Base-by-base conservation (phyloP, 2,797 vertebrate genomes). In the Hippocampus kuda region DNA sequence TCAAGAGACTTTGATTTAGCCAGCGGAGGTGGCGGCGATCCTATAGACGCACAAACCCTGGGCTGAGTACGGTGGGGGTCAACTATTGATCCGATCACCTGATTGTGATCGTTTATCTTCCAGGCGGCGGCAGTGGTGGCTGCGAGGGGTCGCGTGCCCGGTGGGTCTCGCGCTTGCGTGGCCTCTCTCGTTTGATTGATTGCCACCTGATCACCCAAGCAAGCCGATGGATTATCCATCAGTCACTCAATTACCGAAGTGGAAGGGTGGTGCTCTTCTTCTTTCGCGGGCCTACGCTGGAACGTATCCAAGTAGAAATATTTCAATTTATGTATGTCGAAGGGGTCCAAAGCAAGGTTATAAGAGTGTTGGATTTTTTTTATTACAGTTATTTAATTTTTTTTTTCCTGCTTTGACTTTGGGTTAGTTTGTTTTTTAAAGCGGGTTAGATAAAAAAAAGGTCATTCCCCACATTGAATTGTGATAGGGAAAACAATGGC, bases 31-130 rank as follows among this genome's bases (percentile, higher is more conserved):
- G 72, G 61, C 65, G 12, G 22, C n/a, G 3, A 67, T 75, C 78
- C 70, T 71, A 72, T 75, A 68, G 63, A 1, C 20, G 9, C 10
- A 0, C 46, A 71, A 65, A 71, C 67, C 72, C 41, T 1, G 12
- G 68, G 73, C 65, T 26, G 0, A n/a, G 62, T 65, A 48, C 22
- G 30, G 27, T 2, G 62, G 63, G 66, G 79, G 80, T 78, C 79
- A 64, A 51, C 4, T 74, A 79, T 82, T 54, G 77, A 78, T 81
- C 76, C 18, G 3, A 77, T 79, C 38, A 9, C 78, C 68, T 74
- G 74, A 67, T 68, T 15, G 56, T 3, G 73, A 74, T 70, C 74
- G 18, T 69, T 81, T 68, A 38, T 83, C 81, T 77, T 77, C 46
- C 18, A 15, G 5, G 1, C 53, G 42, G 59, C 34, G 34, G 34